Base-by-base conservation (phyloP, 2,797 vertebrate species). In the Synanceia verrucosa region DNA sequence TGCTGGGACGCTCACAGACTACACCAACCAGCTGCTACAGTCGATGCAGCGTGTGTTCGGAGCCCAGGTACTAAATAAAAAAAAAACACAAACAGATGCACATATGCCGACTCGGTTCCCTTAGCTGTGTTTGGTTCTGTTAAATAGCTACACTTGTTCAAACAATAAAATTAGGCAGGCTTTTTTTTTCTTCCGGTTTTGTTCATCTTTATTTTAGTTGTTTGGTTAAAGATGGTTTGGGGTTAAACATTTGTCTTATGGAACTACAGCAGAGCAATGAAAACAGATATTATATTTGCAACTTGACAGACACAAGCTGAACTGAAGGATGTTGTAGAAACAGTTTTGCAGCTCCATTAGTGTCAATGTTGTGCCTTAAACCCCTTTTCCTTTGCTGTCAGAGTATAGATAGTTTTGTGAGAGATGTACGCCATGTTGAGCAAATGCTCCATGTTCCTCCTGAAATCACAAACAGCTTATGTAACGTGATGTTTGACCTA, bases 11-110 rank as follows among this genome's bases (percentile, higher is more conserved):
- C 97, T 99, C 23, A 99, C 97, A 1, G 96, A 98, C 24, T 99
- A 99, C 76, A 97, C 97, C 81, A 99, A 98, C 92, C 95, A 98
- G 91, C 94, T 99, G 85, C 95, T 98, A 21, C 97, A 98, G 73
- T 95, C 97, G 0, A 96, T 99, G 97, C 98, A 99, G 84, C 94
- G 98, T 1, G 97, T 99, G 78, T 99, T 96, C 19, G 97, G 97
- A 65, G 98, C 98, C 24, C 98, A 99, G 97, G 98, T 99, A 95
- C 67, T 33, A n/a, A 57, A n/a, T n/a, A n/a, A 29, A 41, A 41
- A 70, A 24, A 13, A 23, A 31, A 75, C 65, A 58, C 56, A 60
- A 48, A 73, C 63, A 69, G 18, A 63, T n/a, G 34, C 39, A 73
- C 57, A 62, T 31, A 9, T 46, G 2, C 50, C 57, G 24, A 60